These are phyloP conservation scores for Drosophila nigritarsus DNA, from an alignment of 2,888 invertebrate genomes.

Conservation along the genomic window DNA sequence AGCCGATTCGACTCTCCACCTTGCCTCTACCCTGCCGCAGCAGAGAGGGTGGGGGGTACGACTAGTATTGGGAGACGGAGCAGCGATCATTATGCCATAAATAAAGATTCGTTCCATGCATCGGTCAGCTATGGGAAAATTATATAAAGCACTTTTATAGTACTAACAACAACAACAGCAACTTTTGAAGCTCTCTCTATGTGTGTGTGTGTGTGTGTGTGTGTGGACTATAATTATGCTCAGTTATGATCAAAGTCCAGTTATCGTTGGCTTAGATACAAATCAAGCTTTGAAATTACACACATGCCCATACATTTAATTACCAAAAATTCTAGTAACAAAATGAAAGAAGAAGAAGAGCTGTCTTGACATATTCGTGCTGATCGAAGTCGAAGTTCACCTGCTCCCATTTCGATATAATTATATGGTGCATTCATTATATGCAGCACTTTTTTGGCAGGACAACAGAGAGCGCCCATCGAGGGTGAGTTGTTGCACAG, in stretches of 20 bases:
- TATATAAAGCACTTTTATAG: conserved; percentile 69
- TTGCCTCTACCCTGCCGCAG: neutral
- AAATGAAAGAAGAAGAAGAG: neutral
- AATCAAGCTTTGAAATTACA: conserved; percentile 46
- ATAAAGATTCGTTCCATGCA: conserved; percentile 79
- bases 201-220: conserved; percentile 22
- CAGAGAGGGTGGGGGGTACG: neutral
- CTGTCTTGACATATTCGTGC: neutral
- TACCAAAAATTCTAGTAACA: neutral
- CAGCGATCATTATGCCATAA: conserved; percentile 78
- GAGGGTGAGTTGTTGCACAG: neutral
- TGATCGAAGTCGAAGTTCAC: neutral
- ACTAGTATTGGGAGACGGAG: conserved; percentile 46
- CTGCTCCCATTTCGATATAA: neutral
- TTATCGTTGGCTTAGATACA: conserved; percentile 56
- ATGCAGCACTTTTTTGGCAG: neutral
- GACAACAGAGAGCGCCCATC: neutral
- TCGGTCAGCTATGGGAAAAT: conserved; percentile 71
- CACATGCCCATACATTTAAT: neutral
- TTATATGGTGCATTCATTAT: neutral
- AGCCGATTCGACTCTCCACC: conserved; percentile 11
- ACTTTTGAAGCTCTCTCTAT: conserved; percentile 43
- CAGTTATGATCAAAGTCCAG: conserved; percentile 70
- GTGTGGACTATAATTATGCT: conserved; percentile 62
- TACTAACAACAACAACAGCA: conserved; percentile 28